Evolutionary conservation across 2,888 invertebrate species (phyloP).

Genomic region (Pantelozetes paolii): DNA sequence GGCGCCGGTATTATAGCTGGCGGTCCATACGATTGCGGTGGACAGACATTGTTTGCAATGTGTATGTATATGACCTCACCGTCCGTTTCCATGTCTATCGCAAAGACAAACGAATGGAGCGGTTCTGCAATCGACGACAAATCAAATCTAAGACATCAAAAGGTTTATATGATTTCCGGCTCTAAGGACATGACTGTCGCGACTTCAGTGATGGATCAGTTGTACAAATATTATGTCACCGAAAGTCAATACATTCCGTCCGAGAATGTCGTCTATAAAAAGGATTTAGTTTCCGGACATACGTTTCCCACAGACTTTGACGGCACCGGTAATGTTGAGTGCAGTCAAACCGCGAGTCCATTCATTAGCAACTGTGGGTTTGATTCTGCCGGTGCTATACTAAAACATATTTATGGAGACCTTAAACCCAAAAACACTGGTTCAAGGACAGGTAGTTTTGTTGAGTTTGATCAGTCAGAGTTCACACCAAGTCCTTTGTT

Average conservation of each 20-base stretch:
- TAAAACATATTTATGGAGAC: slow-evolving; percentile 35
- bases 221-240: slow-evolving; percentile 36
- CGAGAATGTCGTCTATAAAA: slow-evolving; percentile 25
- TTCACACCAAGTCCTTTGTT: background rate
- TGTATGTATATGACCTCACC: slow-evolving; percentile 33
- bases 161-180: slow-evolving; percentile 34
- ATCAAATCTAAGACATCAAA: slow-evolving; percentile 27
- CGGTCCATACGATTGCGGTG: slow-evolving; percentile 36
- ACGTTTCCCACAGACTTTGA: slow-evolving; percentile 39
- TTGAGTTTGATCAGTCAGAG: slow-evolving; percentile 36
- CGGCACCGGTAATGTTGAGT: slow-evolving; percentile 9
- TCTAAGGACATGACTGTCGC: slow-evolving; percentile 24
- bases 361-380: slow-evolving; percentile 37
- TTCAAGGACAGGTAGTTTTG: background rate
- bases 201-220: slow-evolving; percentile 29
- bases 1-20: slow-evolving; percentile 39
- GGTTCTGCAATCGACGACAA: slow-evolving; percentile 15
- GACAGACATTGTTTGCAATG: background rate
- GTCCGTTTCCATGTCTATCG: background rate
- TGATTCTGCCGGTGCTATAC: slow-evolving; percentile 38
- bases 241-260: slow-evolving; percentile 8
- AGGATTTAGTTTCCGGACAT: slow-evolving; percentile 7
- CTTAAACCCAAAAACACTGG: background rate
- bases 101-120: background rate
- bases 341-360: background rate